Conservation (phyloP, 1,140 invertebrate genomes). For the Trichoplusia ni region DNA sequence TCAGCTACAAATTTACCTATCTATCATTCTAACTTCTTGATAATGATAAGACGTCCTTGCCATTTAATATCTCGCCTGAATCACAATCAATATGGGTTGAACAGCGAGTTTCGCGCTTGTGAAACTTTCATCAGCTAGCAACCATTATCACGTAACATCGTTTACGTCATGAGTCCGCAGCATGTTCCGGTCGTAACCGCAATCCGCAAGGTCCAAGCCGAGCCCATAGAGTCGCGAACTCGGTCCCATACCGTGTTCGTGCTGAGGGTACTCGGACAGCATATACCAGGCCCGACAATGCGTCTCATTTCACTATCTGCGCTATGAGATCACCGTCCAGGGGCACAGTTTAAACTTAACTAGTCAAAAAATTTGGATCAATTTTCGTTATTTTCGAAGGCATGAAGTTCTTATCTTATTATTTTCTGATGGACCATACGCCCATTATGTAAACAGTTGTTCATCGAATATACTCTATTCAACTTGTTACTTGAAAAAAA, state of each 20-base stretch:
- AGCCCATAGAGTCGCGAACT: conserved; percentile 78
- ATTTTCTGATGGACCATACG: too few relatives aligned
- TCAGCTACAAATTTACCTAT: too few relatives aligned
- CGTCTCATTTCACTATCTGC: conserved; percentile 69
- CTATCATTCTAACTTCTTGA: too few relatives aligned
- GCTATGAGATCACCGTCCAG: conserved; percentile 72
- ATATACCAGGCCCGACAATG: conserved; percentile 70
- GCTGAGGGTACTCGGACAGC: conserved; percentile 78
- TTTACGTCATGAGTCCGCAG: not conserved
- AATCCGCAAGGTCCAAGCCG: conserved; percentile 36
- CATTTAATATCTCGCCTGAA: too few relatives aligned
- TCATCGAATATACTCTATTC: too few relatives aligned
- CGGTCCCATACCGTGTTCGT: conserved; percentile 60
- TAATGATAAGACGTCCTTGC: too few relatives aligned
- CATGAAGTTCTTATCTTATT: too few relatives aligned
- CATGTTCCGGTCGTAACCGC: conserved; percentile 1
- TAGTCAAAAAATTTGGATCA: not conserved
- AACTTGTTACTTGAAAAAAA: too few relatives aligned
- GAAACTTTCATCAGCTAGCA: not conserved
- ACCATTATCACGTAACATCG: conserved; percentile 1
- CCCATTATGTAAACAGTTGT: too few relatives aligned
- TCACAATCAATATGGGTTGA: too few relatives aligned
- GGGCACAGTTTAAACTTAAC: conserved; percentile 46
- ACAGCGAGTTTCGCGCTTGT: not conserved
- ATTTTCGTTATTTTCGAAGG: too few relatives aligned